A percentile compares a stretch with the other conserved stretches of the same genome.
Conservation (phyloP, 2,797 vertebrate species). For the Ficedula albicollis region DNA sequence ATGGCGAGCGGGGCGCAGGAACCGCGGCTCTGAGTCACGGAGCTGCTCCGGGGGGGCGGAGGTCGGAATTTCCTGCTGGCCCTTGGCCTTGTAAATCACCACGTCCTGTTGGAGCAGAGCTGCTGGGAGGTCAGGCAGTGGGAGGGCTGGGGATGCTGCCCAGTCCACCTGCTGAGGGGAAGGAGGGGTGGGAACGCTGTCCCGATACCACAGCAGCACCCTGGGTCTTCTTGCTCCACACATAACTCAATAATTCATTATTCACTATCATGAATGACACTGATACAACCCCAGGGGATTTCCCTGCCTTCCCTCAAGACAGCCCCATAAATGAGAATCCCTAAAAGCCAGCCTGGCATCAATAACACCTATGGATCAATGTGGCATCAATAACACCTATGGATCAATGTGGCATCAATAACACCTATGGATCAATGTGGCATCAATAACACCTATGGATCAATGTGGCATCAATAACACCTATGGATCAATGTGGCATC, state of each 20-base stretch:
- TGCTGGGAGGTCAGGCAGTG: background rate
- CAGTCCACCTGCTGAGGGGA: background rate
- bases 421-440: too few species aligned
- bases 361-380: too few species aligned
- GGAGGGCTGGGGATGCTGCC: background rate
- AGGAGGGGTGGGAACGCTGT: background rate
- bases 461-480: too few species aligned
- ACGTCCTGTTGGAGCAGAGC: background rate
- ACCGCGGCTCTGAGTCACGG: slow-evolving; percentile 15
- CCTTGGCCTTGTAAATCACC: slow-evolving; percentile 21
- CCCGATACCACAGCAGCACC: background rate
- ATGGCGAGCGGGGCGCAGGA: background rate
- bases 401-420: too few species aligned
- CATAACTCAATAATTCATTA: too few species aligned
- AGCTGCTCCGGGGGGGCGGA: slow-evolving; percentile 15
- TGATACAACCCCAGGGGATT: background rate
- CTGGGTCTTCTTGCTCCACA: rapidly evolving
- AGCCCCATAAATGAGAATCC: background rate
- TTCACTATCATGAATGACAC: too few species aligned
- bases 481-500: too few species aligned
- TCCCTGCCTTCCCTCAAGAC: background rate
- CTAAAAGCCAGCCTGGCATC: too few species aligned
- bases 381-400: too few species aligned
- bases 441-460: too few species aligned
- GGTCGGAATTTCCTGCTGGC: slow-evolving; percentile 63